Conservation (phyloP, 2,888 invertebrate species). For the Apotomis capreana region DNA sequence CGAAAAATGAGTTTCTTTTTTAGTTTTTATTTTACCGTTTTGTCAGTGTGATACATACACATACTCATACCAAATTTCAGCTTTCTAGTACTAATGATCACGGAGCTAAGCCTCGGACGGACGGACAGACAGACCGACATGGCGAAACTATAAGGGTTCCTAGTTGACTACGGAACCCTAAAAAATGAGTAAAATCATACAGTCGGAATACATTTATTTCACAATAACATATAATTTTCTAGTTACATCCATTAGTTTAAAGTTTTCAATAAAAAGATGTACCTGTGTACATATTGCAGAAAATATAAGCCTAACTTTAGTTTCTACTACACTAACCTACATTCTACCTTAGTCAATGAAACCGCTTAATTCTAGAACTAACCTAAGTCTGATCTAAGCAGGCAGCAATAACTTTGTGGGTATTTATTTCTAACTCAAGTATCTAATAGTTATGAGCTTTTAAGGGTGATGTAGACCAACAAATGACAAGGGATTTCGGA, state of each 20-base stretch:
- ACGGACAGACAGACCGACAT: too few species aligned
- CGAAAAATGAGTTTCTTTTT: too few species aligned
- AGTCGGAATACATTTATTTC: conserved; percentile 34
- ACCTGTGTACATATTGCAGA: conserved; percentile 16
- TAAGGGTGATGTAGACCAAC: not conserved
- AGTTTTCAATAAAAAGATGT: conserved; percentile 12
- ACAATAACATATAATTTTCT: conserved; percentile 20
- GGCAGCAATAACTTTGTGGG: conserved; percentile 4
- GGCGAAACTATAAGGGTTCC: too few species aligned
- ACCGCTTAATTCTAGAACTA: conserved; percentile 23
- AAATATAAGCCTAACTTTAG: not conserved
- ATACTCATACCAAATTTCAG: too few species aligned
- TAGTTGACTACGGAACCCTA: too few species aligned
- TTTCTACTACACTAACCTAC: conserved; percentile 16
- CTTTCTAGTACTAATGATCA: too few species aligned
- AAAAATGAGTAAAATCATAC: not conserved
- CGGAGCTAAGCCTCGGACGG: too few species aligned
- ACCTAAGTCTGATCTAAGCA: conserved; percentile 10
- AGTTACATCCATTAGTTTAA: conserved; percentile 20
- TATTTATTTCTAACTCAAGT: conserved; percentile 13
- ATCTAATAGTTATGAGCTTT: not conserved
- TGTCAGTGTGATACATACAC: too few species aligned
- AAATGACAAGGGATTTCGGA: conserved; percentile 29
- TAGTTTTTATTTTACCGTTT: too few species aligned
- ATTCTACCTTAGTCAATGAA: conserved; percentile 14